Base-by-base conservation (phyloP, 2,888 invertebrate genomes). In the Endotricha flammealis region DNA sequence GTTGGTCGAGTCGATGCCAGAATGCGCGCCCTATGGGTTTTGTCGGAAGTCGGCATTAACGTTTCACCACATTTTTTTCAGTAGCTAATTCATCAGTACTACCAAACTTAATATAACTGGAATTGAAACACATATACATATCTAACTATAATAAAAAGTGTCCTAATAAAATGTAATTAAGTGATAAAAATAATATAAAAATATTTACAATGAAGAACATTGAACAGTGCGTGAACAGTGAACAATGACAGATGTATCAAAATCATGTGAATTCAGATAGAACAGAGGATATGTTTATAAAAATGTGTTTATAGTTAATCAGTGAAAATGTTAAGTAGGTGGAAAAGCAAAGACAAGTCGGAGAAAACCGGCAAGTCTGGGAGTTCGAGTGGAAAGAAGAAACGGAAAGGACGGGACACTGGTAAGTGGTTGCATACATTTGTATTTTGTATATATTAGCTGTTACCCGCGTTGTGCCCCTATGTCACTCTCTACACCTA, bases 301-400 rank as follows among this genome's bases (percentile, higher is more conserved):
- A 32, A 36, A 44, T 37, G 40, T 10, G 25, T 37, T 29, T 38
- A 33, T 29, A 36, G 27, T 33, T 22, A 20, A 23, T 29, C 20
- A 37, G 32, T 38, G 37, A 62, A 76, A 73, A 94, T 94, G 94
- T 87, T 94, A 75, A 94, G 92, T 64, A 92, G 93, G 64, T 94
- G 94, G 94, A 94, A 94, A 76, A 93, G 92, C 72, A 94, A 93
- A 88, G 94, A 94, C 78, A 94, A 94, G 79, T 88, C 91, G 50
- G 90, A 92, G 64, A 93, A 93, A 79, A 88, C 88, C 58, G 82
- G 88, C 44, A 90, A 90, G 60, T 79, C 78, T 24, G 74, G 81
- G 5, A 69, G 64, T 42, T 82, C 88, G 29, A 88, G 90, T 39
- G 90, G 91, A 39, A 95, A 95, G 83, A 95, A 94, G 86, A 95